These are phyloP conservation scores for Ciconia boyciana DNA, from an alignment of 2,113 vertebrate species.

Conservation along the genomic window DNA sequence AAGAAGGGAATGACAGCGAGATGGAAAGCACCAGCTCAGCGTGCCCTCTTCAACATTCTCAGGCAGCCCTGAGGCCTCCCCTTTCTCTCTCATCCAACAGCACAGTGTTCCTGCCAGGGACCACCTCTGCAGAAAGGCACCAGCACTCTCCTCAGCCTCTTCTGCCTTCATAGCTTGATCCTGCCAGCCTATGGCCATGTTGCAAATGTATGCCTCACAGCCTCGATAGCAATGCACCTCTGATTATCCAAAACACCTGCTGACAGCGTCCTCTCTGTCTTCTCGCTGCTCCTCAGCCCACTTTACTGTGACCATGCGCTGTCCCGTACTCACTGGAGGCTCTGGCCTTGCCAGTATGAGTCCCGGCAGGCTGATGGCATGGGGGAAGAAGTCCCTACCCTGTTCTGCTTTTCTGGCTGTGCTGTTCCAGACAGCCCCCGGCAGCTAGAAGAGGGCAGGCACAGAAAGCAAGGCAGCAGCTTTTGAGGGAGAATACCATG, in stretches of 20 bases:
- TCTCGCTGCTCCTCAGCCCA: not conserved
- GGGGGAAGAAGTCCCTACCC: not conserved
- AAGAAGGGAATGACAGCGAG: not conserved
- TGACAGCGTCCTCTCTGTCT: not conserved
- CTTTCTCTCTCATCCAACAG: not conserved
- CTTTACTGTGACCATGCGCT: not conserved
- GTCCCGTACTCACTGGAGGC: not conserved
- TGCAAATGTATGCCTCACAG: not conserved
- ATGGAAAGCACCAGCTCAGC: not conserved
- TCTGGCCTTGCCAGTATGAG: not conserved
- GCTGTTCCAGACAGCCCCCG: not conserved
- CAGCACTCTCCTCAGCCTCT: not conserved
- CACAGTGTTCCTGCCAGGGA: not conserved
- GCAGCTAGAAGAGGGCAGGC: not conserved
- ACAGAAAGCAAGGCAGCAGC: not conserved
- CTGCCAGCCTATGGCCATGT: not conserved
- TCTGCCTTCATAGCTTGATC: not conserved
- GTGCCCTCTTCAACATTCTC: not conserved
- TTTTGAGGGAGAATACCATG: not conserved
- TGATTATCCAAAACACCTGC: not conserved
- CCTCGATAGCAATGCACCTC: fast-evolving
- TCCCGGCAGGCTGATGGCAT: not conserved
- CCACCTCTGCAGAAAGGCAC: not conserved
- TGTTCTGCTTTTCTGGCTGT: not conserved
- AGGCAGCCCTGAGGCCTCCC: not conserved